phyloP scores from a whole-genome alignment of 1,140 invertebrate genomes.

The Akabosia matsudoensis region DNA sequence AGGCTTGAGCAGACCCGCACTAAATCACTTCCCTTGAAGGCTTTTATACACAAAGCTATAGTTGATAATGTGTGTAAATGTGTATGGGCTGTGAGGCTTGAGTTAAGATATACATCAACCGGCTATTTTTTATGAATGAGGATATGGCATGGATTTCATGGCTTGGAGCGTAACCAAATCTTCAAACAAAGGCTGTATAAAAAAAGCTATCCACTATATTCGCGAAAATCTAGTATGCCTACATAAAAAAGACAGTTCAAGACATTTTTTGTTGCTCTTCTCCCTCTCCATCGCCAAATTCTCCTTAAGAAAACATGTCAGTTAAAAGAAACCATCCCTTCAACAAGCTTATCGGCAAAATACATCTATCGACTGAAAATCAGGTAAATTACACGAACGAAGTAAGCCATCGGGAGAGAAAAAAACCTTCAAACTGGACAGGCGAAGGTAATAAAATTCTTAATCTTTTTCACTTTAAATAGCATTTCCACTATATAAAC shows the following conservation, averaged over 20 bases:
- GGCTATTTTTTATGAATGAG: not conserved
- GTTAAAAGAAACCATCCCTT: not conserved
- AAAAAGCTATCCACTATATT: no score
- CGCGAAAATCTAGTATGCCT: no score
- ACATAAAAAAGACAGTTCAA: no score
- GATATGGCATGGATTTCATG: not conserved
- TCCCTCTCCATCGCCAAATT: no score
- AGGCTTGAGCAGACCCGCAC: not conserved
- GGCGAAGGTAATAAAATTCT: not conserved
- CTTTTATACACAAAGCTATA: constrained; percentile 5
- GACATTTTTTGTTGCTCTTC: no score
- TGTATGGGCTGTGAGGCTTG: not conserved
- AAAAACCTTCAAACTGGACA: not conserved
- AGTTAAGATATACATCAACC: not conserved
- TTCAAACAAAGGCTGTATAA: not conserved
- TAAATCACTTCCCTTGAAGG: constrained; percentile 16
- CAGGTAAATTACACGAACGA: not conserved
- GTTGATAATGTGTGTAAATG: not conserved
- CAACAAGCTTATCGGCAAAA: not conserved
- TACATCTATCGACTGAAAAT: not conserved
- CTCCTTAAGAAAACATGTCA: not conserved
- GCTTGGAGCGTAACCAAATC: not conserved
- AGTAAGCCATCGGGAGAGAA: not conserved
- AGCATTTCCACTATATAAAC: no score
- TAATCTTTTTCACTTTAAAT: not conserved